Evolutionary conservation across 2,888 invertebrate genomes (phyloP).

Genomic region (Clitarchus hookeri): DNA sequence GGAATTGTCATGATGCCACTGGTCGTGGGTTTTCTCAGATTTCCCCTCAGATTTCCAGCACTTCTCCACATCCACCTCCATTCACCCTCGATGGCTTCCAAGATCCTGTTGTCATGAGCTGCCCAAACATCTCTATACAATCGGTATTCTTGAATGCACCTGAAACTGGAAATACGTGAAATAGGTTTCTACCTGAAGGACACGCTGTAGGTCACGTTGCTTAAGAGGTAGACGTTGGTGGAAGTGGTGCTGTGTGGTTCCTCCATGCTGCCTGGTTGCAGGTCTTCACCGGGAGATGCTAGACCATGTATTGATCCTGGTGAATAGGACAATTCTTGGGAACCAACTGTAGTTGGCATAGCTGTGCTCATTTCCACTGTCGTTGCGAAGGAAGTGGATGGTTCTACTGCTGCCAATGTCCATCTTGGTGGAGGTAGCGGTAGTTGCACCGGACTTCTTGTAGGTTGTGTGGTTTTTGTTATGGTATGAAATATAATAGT

Average conservation of each 20-base stretch:
- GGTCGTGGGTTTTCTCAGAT: too few relatives aligned
- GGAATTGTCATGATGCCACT: too few relatives aligned
- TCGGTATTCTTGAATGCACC: too few relatives aligned
- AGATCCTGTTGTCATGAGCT: too few relatives aligned
- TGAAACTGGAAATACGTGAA: not conserved
- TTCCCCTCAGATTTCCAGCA: too few relatives aligned
- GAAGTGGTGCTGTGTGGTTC: not conserved
- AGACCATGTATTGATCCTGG: not conserved
- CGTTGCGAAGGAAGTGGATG: not conserved
- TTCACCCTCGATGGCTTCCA: too few relatives aligned
- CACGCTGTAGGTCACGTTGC: slow-evolving; percentile 33
- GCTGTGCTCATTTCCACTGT: not conserved
- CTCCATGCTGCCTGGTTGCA: not conserved
- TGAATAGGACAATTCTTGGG: not conserved
- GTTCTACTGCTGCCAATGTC: not conserved
- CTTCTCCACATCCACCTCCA: too few relatives aligned
- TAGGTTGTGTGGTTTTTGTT: not conserved
- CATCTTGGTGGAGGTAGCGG: not conserved
- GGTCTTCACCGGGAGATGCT: not conserved
- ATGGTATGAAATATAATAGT: too few relatives aligned
- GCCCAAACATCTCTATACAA: too few relatives aligned
- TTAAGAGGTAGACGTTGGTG: not conserved
- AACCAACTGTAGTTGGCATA: not conserved
- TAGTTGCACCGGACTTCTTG: not conserved
- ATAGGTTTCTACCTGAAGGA: slow-evolving; percentile 34